Conservation (phyloP, 2,888 invertebrate species). For the Apodemia mormo region DNA sequence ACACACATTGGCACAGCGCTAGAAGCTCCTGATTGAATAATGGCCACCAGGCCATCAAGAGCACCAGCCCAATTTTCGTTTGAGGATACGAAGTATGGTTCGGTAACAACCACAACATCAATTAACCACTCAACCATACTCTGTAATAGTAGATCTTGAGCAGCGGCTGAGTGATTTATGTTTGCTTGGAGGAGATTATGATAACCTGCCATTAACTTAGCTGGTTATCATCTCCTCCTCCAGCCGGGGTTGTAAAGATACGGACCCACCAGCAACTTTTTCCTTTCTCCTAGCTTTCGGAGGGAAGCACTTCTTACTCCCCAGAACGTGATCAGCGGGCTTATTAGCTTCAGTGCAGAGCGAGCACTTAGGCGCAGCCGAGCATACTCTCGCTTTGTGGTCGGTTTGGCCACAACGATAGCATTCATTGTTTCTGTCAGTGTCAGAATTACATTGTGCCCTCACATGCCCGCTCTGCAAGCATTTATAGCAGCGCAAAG, state of each 20-base stretch:
- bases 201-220: not conserved
- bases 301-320: conserved; percentile 1
- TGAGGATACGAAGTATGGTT: not conserved
- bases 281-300: not conserved
- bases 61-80: not conserved
- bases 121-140: not conserved
- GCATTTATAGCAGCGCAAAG: not conserved
- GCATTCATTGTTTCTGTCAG: not conserved
- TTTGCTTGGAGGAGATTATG: not conserved
- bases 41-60: not conserved
- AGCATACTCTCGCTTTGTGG: not conserved
- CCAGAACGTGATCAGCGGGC: not conserved
- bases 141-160: not conserved
- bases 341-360: not conserved
- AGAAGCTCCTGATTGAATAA: not conserved
- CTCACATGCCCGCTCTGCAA: not conserved
- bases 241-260: not conserved
- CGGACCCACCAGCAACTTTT: not conserved
- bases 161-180: not conserved
- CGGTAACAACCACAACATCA: not conserved
- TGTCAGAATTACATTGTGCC: not conserved
- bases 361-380: not conserved
- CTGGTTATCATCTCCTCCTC: not conserved
- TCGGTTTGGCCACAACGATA: not conserved
- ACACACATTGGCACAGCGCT: not conserved